Evolutionary conservation across 1,140 invertebrate species (phyloP), one percentile per base, ranked within the genome.

Genomic region (Cyrtorhinus lividipennis): DNA sequence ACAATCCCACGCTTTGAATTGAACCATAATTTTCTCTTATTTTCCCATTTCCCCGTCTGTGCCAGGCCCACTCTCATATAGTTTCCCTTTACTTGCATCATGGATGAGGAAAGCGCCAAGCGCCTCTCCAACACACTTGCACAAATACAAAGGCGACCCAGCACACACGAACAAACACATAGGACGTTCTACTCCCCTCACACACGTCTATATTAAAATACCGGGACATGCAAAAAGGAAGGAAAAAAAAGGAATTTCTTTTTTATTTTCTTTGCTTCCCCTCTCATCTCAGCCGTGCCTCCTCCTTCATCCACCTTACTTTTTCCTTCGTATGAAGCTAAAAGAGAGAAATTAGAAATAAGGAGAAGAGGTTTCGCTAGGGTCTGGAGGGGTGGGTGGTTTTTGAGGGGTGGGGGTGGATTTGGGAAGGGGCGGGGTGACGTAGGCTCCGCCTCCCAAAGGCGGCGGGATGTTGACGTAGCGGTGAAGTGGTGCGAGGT

Each of bases 321-420:
- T 15, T n/a, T n/a, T n/a, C n/a, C n/a, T n/a, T n/a, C n/a, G 30
- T 38, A 38, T 38, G 30, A 38, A 38, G 30, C 30, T 38, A 38
- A 38, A 38, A 15, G 30, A 38, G 48, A 53, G 48, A 53, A 53
- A 53, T 53, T 53, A 53, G 48, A 53, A 53, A 53, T 53, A 53
- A 53, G 48, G 48, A 53, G 48, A 53, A 53, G 48, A 53, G 48
- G 10, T 20, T 12, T 13, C 10, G 10, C 12, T 5, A 5, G 8
- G 8, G 10, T 12, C 12, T 53, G 20, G 5, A 20, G 48, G 20
- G 48, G 20, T 53, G 48, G 18, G 10, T 53, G 48, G 20, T 5
- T 10, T 10, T 53, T 8, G 20, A 15, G 48, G 48, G 48, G 5
- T 15, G 48, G 38, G 38, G 8, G 38, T 10, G 38, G 38, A 10